Conservation (phyloP, 1,140 invertebrate genomes). For the Solenopsis invicta region DNA sequence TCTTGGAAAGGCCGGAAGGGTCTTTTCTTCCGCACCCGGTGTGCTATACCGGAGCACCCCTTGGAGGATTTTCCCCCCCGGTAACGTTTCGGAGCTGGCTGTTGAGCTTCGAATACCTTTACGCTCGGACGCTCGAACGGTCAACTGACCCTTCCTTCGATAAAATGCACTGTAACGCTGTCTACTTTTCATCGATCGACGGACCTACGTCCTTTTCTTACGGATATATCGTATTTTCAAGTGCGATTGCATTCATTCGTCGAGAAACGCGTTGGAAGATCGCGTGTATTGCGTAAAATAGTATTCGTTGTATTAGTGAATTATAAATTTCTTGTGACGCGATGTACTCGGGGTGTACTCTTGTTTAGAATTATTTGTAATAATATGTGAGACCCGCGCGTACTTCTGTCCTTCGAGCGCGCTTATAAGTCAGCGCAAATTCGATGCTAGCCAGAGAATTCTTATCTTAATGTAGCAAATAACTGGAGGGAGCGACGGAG, state of each 20-base stretch:
- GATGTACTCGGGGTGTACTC: neutral
- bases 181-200: slow-evolving; percentile 63
- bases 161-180: slow-evolving; percentile 54
- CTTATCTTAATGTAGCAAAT: slow-evolving; percentile 86
- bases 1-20: slow-evolving; percentile 74
- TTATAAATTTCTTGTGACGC: neutral
- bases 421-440: slow-evolving; percentile 73
- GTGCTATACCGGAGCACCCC: slow-evolving; percentile 77
- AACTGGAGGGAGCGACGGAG: slow-evolving; percentile 82
- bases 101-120: slow-evolving; percentile 84
- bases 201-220: neutral
- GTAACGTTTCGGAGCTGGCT: slow-evolving; percentile 69
- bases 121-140: slow-evolving; percentile 83
- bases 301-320: too few species aligned
- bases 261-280: neutral
- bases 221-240: neutral
- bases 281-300: neutral
- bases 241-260: neutral
- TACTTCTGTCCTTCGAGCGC: slow-evolving; percentile 49
- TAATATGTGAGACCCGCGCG: neutral
- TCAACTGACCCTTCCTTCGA: slow-evolving; percentile 69
- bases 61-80: slow-evolving; percentile 78
- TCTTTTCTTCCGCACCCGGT: slow-evolving; percentile 74
- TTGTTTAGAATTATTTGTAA: slow-evolving; percentile 42
- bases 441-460: slow-evolving; percentile 79